Base-by-base conservation (phyloP, 2,797 vertebrate genomes). In the Choloepus didactylus region DNA sequence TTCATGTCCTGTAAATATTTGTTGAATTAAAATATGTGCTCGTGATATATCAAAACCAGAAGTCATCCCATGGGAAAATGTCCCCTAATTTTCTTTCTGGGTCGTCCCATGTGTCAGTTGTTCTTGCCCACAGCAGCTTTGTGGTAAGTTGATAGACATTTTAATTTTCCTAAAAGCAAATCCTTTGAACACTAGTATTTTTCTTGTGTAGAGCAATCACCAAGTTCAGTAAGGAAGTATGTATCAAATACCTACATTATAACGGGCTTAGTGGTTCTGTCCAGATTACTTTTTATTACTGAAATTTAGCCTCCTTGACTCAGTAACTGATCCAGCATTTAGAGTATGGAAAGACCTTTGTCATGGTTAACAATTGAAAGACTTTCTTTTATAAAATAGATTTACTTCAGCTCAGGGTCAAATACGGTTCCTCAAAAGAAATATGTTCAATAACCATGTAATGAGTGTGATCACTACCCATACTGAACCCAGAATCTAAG, bases 121-220 rank as follows among this genome's bases (percentile, higher is more conserved):
- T 92, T 93, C 23, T 38, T 46, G 51, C n/a, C 56, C 11, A 75
- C 60, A 83, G 11, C 23, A 51, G 9, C 19, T 76, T 90, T n/a
- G 76, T 79, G 29, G 1, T 46, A 73, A 84, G 88, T 35, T 81
- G 31, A 70, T 67, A 77, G 59, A 66, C 19, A 81, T 84, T 87
- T 95, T 96, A 8, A 69, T 76, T 97, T 95, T 96, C 67, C 59
- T 92, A n/a, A 85, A 80, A 79, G 77, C 41, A 90, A 41, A 81
- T 25, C 41, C 93, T 94, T 87, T 87, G 87, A 66, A 90, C 35
- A 21, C 12, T 70, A 60, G 6, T 7, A 15, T 88, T 70, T 96
- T 91, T 89, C 75, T 89, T 91, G 29, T 46, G 9, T 80, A 51
- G 9, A 44, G 29, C 18, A 85, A 59, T 35, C 9, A 6, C 12